Evolutionary conservation across 2,888 invertebrate species (phyloP).

Genomic region (Cyclophora albipunctata): DNA sequence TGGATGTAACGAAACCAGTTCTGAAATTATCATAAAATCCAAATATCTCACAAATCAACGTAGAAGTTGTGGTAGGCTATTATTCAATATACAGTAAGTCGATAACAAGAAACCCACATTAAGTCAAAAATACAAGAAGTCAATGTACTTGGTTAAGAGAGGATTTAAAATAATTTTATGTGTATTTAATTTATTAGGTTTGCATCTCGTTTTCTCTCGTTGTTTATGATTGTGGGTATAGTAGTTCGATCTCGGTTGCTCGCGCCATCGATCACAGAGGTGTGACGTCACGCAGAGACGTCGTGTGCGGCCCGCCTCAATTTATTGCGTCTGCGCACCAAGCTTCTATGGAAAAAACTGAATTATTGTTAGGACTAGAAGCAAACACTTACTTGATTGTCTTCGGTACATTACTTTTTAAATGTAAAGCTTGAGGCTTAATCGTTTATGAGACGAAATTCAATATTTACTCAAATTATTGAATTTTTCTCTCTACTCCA

Average conservation of each 20-base stretch:
- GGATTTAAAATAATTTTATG: conserved; percentile 69
- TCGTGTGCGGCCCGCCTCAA: conserved; percentile 72
- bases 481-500: too few species aligned
- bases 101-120: conserved; percentile 47
- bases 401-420: not conserved
- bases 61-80: conserved; percentile 25
- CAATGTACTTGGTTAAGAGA: conserved; percentile 66
- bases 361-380: conserved; percentile 26
- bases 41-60: not conserved
- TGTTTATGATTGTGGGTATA: conserved; percentile 25
- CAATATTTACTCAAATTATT: too few species aligned
- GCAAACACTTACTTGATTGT: conserved; percentile 28
- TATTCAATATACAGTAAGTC: conserved; percentile 39
- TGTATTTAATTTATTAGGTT: conserved; percentile 57
- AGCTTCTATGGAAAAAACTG: conserved; percentile 51
- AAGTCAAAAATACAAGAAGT: conserved; percentile 69
- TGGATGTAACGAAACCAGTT: too few species aligned
- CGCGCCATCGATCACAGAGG: conserved; percentile 69
- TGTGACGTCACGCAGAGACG: conserved; percentile 74
- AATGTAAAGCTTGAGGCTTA: too few species aligned
- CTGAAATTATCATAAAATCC: not conserved
- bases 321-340: conserved; percentile 71
- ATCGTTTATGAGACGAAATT: too few species aligned
- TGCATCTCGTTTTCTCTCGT: conserved; percentile 43
- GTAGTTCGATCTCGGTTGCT: conserved; percentile 48